phyloP scores from a whole-genome alignment of 2,797 vertebrate species.

The Dendrocincla fuliginosa region DNA sequence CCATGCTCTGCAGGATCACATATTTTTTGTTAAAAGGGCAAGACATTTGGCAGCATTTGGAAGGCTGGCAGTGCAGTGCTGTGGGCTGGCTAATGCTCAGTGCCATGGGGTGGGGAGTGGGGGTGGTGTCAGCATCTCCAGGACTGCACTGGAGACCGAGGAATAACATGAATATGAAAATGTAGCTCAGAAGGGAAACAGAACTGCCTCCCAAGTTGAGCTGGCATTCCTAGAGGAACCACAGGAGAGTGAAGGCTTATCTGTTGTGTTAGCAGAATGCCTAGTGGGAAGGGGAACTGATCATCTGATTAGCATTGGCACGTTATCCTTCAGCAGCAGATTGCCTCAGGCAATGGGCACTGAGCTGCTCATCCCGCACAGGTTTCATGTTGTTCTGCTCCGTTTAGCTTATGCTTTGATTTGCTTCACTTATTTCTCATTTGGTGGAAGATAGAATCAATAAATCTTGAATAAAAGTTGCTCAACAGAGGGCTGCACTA shows the following conservation, averaged over 20 bases:
- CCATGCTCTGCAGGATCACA: not conserved
- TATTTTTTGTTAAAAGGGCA: not conserved
- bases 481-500: not conserved
- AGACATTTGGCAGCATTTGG: not conserved
- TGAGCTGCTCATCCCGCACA: not conserved
- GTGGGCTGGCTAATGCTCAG: not conserved
- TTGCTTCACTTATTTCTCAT: conserved; percentile 45
- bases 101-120: accelerated
- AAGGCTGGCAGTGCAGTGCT: not conserved
- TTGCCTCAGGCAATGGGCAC: not conserved
- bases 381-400: conserved; percentile 26
- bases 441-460: conserved; percentile 30
- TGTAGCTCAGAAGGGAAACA: not conserved
- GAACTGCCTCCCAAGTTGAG: not conserved
- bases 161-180: not conserved
- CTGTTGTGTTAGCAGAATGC: conserved; percentile 13
- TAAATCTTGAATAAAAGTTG: conserved; percentile 16
- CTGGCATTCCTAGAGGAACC: not conserved
- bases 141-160: accelerated
- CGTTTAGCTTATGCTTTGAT: conserved; percentile 43
- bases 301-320: conserved; percentile 55
- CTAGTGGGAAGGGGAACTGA: not conserved
- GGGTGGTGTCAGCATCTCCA: not conserved
- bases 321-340: conserved; percentile 15
- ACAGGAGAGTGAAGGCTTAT: not conserved